Evolutionary conservation across 2,888 invertebrate genomes (phyloP), one percentile per base, ranked within the genome.

Genomic region (Romanomermis culicivorax): DNA sequence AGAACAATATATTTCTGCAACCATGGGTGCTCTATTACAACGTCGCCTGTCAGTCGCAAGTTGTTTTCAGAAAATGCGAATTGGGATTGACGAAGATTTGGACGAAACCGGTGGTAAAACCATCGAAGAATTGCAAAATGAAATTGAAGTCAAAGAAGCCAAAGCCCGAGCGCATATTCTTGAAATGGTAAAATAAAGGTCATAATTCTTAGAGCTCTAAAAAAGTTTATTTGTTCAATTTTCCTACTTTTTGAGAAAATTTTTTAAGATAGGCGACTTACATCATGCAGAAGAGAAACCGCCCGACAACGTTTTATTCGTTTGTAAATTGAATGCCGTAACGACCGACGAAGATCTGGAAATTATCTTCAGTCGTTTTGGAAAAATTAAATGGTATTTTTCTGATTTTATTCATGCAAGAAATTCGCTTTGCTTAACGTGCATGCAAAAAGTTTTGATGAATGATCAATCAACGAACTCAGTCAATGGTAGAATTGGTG

Each of bases 311-410:
- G 93, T 99, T 1, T 75, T 99, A 0, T 99, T 99, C 74, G 88
- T 99, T 29, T 99, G 97, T 71, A 99, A 97, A 74, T 75, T 99
- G 24, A 97, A 99, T 75, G 93, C 95, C 1, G 88, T 97, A 0
- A 99, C 97, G 0, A 86, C 81, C 11, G 91, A 91, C 69, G 93
- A 93, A 65, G 91, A 95, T 71, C 74, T 95, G 58, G 89, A 95
- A 75, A 87, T 95, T 26, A 95, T 97, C 62, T 97, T 97, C 68
- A 86, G 88, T 63, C 77, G 95, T 59, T 95, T 93, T 75, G 95
- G 95, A 2, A 80, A 79, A 71, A 87, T 51, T 25, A 42, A 30
- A 57, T 36, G 23, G 45, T 58, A 14, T 57, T 26, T 56, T 36
- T 11, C 36, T 17, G 11, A 17, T 36, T 36, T 36, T 36, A n/a